Evolutionary conservation across 2,888 invertebrate species (phyloP).

Genomic region (Nomada ruficornis): DNA sequence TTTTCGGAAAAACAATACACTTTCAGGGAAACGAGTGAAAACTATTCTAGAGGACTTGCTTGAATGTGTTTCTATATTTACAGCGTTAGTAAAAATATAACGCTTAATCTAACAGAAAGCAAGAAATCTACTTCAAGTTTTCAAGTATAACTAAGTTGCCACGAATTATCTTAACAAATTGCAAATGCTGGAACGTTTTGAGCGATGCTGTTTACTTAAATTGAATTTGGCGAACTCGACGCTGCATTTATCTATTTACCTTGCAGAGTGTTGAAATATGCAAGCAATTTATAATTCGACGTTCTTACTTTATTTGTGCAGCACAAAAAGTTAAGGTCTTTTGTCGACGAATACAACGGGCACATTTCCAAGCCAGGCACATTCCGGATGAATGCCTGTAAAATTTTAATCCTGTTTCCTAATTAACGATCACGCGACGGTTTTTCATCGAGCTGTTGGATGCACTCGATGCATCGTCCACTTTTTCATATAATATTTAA

Average conservation of each 20-base stretch:
- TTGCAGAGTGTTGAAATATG: background rate
- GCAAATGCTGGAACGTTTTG: background rate
- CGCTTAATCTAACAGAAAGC: background rate
- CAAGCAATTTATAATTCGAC: slow-evolving; percentile 13
- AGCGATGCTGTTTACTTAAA: background rate
- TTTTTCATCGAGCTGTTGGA: background rate
- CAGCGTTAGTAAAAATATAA: background rate
- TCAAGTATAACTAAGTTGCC: background rate
- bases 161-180: background rate
- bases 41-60: too few species aligned
- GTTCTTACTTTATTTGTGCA: background rate
- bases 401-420: slow-evolving; percentile 24
- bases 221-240: background rate
- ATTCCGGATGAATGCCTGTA: background rate
- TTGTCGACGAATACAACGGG: slow-evolving; percentile 13
- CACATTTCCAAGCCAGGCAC: slow-evolving; percentile 18
- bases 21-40: too few species aligned
- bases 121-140: background rate
- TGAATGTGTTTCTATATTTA: too few species aligned
- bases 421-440: slow-evolving; percentile 24
- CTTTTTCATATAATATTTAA: slow-evolving; percentile 8
- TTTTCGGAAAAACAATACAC: too few species aligned
- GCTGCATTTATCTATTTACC: background rate
- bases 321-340: slow-evolving; percentile 4
- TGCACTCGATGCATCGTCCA: background rate